These are phyloP conservation scores for Sitobion miscanthi DNA, from an alignment of 1,140 invertebrate genomes.

Conservation along the genomic window DNA sequence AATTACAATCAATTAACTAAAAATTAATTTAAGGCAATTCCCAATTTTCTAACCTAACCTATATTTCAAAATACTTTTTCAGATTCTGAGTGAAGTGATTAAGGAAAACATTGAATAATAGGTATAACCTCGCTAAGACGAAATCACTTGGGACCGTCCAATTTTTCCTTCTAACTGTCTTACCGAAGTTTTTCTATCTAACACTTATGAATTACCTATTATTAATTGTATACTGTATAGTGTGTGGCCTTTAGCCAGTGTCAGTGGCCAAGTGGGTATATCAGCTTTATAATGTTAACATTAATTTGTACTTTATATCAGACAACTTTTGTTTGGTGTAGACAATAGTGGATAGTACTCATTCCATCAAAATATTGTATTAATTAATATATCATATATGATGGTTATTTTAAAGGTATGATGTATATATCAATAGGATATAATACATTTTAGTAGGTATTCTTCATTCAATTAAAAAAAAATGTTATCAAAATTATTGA, in stretches of 20 bases:
- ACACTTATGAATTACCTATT: no score
- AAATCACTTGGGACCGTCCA: no score
- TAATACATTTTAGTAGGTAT: not conserved
- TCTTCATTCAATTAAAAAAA: not conserved
- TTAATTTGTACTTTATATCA: not conserved
- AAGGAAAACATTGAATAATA: not conserved
- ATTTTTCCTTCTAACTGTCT: no score
- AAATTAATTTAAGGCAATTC: not conserved
- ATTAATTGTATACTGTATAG: no score
- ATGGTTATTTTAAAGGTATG: no score
- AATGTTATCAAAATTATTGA: not conserved
- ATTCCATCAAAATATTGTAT: not conserved
- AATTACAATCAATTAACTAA: not conserved
- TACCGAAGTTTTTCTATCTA: no score
- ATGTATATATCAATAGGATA: not conserved
- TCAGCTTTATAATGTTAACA: not conserved
- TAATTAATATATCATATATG: not conserved
- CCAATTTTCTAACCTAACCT: not conserved
- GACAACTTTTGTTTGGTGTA: not conserved
- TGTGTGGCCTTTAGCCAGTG: no score
- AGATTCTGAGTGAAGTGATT: not conserved
- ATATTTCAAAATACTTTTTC: not conserved
- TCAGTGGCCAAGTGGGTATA: no score
- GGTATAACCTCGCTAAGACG: no score
- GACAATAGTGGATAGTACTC: not conserved